These are phyloP conservation scores for Nothobranchius kuhntae DNA, from an alignment of 2,113 vertebrate genomes.

Conservation along the genomic window DNA sequence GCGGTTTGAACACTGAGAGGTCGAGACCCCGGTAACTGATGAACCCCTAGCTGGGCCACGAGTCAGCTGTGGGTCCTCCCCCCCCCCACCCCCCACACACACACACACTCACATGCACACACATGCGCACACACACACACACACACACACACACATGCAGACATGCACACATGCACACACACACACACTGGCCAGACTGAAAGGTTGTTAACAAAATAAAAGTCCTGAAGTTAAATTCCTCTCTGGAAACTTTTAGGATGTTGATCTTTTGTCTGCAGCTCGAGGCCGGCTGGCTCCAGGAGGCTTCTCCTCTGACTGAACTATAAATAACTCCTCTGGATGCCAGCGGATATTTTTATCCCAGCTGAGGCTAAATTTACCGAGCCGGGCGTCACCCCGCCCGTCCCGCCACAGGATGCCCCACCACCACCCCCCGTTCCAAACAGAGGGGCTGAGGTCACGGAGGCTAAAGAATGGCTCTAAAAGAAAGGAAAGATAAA, in stretches of 20 bases:
- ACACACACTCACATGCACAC: too few relatives aligned
- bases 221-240: too few relatives aligned
- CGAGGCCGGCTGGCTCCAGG: background rate
- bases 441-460: constrained; percentile 17
- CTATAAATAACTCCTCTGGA: constrained; percentile 49
- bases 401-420: constrained; percentile 29
- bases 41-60: background rate
- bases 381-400: constrained; percentile 27
- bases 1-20: background rate
- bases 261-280: too few relatives aligned
- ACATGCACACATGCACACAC: too few relatives aligned
- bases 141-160: too few relatives aligned
- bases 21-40: background rate
- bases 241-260: too few relatives aligned
- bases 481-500: background rate
- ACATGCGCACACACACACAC: too few relatives aligned
- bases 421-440: too few relatives aligned
- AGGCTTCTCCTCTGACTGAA: background rate
- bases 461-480: background rate
- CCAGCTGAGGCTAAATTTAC: constrained; percentile 54
- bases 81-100: too few relatives aligned
- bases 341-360: constrained; percentile 48
- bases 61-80: too few relatives aligned
- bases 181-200: too few relatives aligned
- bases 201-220: too few relatives aligned